Base-by-base conservation (phyloP, 2,113 vertebrate genomes). In the Diadophis punctatus region DNA sequence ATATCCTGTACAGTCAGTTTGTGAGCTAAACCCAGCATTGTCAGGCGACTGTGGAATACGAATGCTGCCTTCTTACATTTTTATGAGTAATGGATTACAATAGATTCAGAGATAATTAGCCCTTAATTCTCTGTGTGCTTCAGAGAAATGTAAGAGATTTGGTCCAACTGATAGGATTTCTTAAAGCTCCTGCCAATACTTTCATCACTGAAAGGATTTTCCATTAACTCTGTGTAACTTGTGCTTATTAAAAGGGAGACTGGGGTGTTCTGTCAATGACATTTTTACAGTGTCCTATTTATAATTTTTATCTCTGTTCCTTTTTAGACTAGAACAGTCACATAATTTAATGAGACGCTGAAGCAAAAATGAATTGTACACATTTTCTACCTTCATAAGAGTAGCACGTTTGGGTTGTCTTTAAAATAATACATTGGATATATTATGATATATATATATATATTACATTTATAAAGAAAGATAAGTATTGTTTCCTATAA, bases 241-340 rank as follows among this genome's bases (percentile, higher is more conserved):
- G 92, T 95, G 92, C 89, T 96, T 96, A 96, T 95, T 96, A 94
- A 96, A 93, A 97, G 93, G 92, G 94, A 94, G 93, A 95, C 95
- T 90, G 91, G 93, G 94, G 94, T 96, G 86, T 93, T 93, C 87
- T 94, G 95, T 95, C 94, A 96, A 95, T 95, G 95, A 94, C 92
- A 96, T 93, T 96, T 84, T 96, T 95, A 96, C 94, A 97, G 95
- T 96, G 68, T 92, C 93, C 84, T 94, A 95, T 95, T 94, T 96
- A 95, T 95, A 95, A 93, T 95, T 96, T 97, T 97, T 97, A 96
- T 96, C 94, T 93, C 96, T 94, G 96, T 95, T 93, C 96, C 93
- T 94, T 94, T 94, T 96, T 94, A 96, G 95, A 96, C 92, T 96
- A 92, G 8, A 93, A 96, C 96, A 97, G 88, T 63, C n/a, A 86